Base-by-base conservation (phyloP, 2,888 invertebrate species). In the Acanthosepion esculentum region DNA sequence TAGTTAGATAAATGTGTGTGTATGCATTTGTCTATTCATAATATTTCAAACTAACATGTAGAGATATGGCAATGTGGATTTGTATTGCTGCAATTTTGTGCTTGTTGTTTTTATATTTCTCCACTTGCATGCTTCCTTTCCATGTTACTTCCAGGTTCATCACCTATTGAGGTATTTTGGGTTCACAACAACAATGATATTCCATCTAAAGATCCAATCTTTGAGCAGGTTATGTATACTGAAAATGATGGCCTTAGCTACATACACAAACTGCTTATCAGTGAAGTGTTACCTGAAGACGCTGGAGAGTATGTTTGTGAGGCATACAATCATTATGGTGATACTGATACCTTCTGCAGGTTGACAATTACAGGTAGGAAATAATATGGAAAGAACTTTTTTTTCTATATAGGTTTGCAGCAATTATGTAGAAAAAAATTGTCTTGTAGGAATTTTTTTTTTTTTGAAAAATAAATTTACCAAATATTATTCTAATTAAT, bases 91-190 rank as follows among this genome's bases (percentile, higher is more conserved):
- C n/a, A 48, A 50, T 18, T 94, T 91, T 91, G 29, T 50, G 91
- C 94, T 94, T 91, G n/a, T 92, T 59, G 33, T 26, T 93, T 93
- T 92, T 91, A 8, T 92, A 23, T 94, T 53, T 59, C 59, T 94
- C 48, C 41, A 26, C 92, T 41, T 41, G 91, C 53, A 94, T 78
- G 78, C 78, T 78, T 78, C 78, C 78, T 78, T 33, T 78, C n/a
- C 78, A 18, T 94, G 64, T 48, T 94, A 53, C 23, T 95, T 95
- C 5, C 96, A 98, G 98, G 98, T 94, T 97, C 97, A 91, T 97
- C 97, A 94, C 98, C 98, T 7, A 98, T 98, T 96, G 98, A 98
- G 95, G 98, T 98, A 93, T 97, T 98, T 33, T 98, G 98, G 98
- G 98, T 98, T 95, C 98, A 98, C 96, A 98, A 98, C 96, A 98